phyloP scores from a whole-genome alignment of 2,888 invertebrate genomes.

The Drosophila mimica region DNA sequence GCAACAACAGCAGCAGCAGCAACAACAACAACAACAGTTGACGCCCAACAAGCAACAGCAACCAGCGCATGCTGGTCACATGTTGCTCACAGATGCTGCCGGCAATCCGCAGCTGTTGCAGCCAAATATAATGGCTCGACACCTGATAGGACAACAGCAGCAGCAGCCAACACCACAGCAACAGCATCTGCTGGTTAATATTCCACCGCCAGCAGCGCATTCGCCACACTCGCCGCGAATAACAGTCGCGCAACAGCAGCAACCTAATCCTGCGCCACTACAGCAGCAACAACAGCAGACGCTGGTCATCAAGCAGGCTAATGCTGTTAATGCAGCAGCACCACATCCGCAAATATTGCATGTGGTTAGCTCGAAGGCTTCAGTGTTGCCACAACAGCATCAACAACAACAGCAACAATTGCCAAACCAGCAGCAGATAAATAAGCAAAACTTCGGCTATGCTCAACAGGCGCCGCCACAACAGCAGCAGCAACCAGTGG shows the following conservation, averaged over 20 bases:
- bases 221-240: constrained; percentile 73
- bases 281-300: constrained; percentile 77
- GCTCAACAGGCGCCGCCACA: constrained; percentile 45
- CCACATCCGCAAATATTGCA: constrained; percentile 77
- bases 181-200: constrained; percentile 82
- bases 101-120: constrained; percentile 80
- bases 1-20: constrained; percentile 62
- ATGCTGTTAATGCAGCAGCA: constrained; percentile 44
- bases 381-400: constrained; percentile 55
- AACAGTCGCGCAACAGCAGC: constrained; percentile 61
- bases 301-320: constrained; percentile 79
- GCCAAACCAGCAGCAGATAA: constrained; percentile 52
- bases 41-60: constrained; percentile 71
- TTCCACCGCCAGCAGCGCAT: constrained; percentile 81
- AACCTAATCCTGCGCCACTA: constrained; percentile 43
- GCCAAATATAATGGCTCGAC: constrained; percentile 69
- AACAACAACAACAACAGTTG: constrained; percentile 59
- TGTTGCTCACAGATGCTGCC: constrained; percentile 73
- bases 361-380: constrained; percentile 81
- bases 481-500: constrained; percentile 54
- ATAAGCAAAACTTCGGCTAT: constrained; percentile 63
- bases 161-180: constrained; percentile 73
- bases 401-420: constrained; percentile 46
- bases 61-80: constrained; percentile 61
- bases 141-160: constrained; percentile 58